These are phyloP conservation scores for Pelobates fuscus DNA, from an alignment of 2,113 vertebrate genomes.

Conservation along the genomic window DNA sequence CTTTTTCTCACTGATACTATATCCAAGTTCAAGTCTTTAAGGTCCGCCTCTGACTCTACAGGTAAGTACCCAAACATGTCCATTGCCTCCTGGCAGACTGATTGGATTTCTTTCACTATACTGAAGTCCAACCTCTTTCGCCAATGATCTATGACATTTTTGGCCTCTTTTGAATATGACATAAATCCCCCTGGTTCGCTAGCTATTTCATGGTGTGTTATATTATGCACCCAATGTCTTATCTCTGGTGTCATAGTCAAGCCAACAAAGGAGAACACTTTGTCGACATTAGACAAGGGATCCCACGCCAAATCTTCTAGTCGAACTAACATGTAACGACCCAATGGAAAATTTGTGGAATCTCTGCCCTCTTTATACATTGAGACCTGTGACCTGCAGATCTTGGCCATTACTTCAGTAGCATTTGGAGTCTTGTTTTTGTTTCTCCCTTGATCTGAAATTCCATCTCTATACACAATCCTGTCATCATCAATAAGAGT, in stretches of 20 bases:
- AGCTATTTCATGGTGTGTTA: conserved; percentile 71
- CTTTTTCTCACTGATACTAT: no score
- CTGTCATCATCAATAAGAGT: conserved; percentile 47
- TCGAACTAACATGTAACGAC: conserved; percentile 73
- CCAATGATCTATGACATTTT: conserved; percentile 9
- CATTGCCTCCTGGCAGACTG: conserved; percentile 3
- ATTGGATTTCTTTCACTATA: neutral
- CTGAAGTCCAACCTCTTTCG: neutral
- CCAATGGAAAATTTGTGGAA: conserved; percentile 59
- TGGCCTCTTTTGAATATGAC: conserved; percentile 67
- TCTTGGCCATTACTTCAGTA: conserved; percentile 71
- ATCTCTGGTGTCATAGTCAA: conserved; percentile 62
- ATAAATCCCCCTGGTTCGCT: conserved; percentile 64
- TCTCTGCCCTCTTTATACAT: conserved; percentile 64
- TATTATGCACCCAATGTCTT: conserved; percentile 67
- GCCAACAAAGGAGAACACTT: conserved; percentile 68
- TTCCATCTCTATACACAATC: conserved; percentile 27
- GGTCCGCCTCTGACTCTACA: neutral
- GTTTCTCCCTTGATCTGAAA: no score
- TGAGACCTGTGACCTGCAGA: conserved; percentile 71
- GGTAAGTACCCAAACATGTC: conserved; percentile 16
- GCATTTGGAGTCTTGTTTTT: conserved; percentile 35
- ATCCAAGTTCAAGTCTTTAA: neutral
- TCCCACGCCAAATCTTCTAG: conserved; percentile 72
- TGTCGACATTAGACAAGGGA: conserved; percentile 60